Percentiles rank a stretch among this genome's conserved stretches.
Evolutionary conservation across 64 coral and sea anemone species (phyloP).

Genomic region (Actinia tenebrosa): DNA sequence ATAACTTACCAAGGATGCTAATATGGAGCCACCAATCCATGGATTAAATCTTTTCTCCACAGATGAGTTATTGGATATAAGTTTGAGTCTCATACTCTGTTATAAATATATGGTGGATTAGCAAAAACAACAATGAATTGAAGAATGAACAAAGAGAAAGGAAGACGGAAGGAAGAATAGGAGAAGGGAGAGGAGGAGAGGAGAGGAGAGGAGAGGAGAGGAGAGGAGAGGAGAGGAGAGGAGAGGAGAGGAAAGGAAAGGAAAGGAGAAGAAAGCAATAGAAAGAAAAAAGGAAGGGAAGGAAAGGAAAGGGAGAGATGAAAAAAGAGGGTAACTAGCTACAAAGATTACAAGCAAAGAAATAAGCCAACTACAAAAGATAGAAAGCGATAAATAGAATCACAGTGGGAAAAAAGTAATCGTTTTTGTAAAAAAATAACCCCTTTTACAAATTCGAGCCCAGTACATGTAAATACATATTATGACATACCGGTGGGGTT

Average conservation of each 20-base stretch:
- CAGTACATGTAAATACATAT: no score
- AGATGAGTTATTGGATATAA: constrained; percentile 89
- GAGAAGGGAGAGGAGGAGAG: background rate
- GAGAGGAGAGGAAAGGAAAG: background rate
- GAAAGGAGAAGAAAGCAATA: no score
- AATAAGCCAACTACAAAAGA: background rate
- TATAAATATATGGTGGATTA: background rate
- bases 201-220: background rate
- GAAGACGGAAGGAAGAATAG: background rate
- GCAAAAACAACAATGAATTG: background rate
- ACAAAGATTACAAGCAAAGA: no score
- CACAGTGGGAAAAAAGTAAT: no score
- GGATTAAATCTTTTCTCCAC: constrained; percentile 86
- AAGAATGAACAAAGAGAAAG: background rate
- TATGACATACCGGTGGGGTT: constrained; percentile 73
- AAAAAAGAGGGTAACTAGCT: no score
- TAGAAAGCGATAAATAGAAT: background rate
- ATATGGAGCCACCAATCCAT: constrained; percentile 97
- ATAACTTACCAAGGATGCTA: constrained; percentile 84
- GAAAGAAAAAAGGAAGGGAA: no score
- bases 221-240: background rate
- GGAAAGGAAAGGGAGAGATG: no score
- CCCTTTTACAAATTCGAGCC: no score
- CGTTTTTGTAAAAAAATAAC: no score
- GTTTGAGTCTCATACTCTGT: constrained; percentile 89